Evolutionary conservation across 37 sponge, comb jelly and placozoan species (phyloP), one percentile per base, ranked within the genome.

Genomic region (Corticium candelabrum): DNA sequence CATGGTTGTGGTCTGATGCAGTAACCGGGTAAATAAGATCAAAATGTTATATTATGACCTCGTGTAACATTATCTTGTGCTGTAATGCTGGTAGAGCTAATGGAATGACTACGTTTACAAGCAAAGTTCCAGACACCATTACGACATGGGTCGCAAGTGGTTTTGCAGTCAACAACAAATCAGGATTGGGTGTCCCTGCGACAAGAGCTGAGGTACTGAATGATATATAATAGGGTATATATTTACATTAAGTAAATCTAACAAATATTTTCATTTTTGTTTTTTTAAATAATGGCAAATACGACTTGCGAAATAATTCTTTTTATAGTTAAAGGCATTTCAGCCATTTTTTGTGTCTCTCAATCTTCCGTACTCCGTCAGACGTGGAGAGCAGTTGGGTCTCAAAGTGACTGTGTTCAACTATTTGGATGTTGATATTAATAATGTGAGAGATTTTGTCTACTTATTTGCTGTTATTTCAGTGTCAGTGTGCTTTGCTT

Each of bases 121-220:
- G 7, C 41, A 15, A 41, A 11, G 67, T 76, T 40, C 77, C 77
- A 5, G 77, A 76, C 67, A 36, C 77, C 5, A 76, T 76, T 21
- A 76, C 77, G 27, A 41, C 77, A 7, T 76, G 77, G 77, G 77
- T 76, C 5, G 77, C 77, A 39, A 76, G 77, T 35, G 77, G 68
- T 21, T 76, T 76, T 68, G 77, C 77, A 11, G 68, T 76, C 21
- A 29, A 7, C 5, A 4, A 5, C 5, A 27, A 15, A 4, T 41
- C 41, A 27, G 77, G 77, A 5, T 11, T 76, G 30, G 77, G 77
- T 29, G 41, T 76, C 37, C 21, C 77, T 41, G 11, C 68, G 31
- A n/a, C 77, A 40, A 40, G 31, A 30, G 73, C 31, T 32, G 5
- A 11, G 62, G 62, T 50, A 50, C 21, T n/a, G n/a, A n/a, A 50